Evolutionary conservation across 2,113 vertebrate species (phyloP).

Genomic region (Sphyrna mokarran): DNA sequence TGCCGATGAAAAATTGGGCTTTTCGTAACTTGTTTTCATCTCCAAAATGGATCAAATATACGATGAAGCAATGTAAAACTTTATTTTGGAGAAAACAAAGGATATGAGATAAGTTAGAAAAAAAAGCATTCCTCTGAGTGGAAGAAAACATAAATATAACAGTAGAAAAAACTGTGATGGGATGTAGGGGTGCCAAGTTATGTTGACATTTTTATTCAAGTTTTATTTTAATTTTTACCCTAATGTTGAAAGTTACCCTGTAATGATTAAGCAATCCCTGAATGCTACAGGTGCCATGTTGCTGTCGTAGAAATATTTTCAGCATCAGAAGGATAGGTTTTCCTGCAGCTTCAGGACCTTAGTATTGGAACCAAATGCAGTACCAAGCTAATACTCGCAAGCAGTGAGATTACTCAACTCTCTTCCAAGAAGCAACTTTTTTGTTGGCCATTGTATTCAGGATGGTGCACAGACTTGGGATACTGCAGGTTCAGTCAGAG

Average conservation of each 20-base stretch:
- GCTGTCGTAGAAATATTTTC: background rate
- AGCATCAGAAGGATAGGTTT: background rate
- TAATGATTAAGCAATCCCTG: background rate
- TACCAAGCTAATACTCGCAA: too few relatives aligned
- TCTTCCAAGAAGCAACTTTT: too few relatives aligned
- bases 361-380: too few relatives aligned
- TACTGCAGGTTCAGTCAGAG: too few relatives aligned
- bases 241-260: background rate
- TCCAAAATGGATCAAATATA: background rate
- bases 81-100: background rate
- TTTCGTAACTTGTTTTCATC: background rate
- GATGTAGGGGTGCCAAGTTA: too few relatives aligned
- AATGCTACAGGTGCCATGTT: background rate
- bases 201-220: background rate
- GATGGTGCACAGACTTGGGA: too few relatives aligned
- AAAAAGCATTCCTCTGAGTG: too few relatives aligned
- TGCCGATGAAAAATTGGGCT: background rate
- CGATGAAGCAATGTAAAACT: background rate
- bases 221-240: background rate
- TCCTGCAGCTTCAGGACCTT: too few relatives aligned
- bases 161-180: background rate
- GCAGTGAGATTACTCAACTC: too few relatives aligned
- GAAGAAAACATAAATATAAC: background rate
- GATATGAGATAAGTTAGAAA: background rate
- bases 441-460: too few relatives aligned